Percentiles rank a stretch among this genome's conserved stretches.
Evolutionary conservation across 1,140 invertebrate genomes (phyloP).

Genomic region (Pararge aegeria): DNA sequence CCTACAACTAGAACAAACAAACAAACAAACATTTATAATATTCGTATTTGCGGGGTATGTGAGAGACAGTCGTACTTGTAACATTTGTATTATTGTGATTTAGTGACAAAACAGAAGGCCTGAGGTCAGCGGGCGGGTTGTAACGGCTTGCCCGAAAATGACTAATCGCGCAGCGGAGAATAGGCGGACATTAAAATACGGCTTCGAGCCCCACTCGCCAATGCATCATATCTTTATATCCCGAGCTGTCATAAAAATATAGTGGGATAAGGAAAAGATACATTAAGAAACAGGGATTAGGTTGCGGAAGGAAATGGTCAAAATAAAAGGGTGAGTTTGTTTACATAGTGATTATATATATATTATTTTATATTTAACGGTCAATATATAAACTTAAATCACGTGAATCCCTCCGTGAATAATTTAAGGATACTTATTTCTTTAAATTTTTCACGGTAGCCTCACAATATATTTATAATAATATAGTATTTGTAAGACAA

Average conservation of each 20-base stretch:
- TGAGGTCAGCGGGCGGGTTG: not conserved
- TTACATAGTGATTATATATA: not conserved
- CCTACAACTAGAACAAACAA: too few species aligned
- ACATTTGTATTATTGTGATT: not conserved
- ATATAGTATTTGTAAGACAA: too few species aligned
- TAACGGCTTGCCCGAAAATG: not conserved
- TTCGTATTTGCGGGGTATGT: too few species aligned
- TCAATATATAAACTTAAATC: too few species aligned
- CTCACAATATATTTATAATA: too few species aligned
- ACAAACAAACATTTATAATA: too few species aligned
- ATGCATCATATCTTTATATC: constrained; percentile 6
- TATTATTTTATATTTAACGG: not conserved
- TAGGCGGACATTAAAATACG: constrained; percentile 3
- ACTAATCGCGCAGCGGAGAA: constrained; percentile 1
- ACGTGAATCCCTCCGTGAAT: too few species aligned
- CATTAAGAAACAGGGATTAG: not conserved
- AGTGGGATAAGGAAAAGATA: constrained; percentile 2
- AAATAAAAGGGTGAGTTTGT: not conserved
- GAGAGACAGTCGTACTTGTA: not conserved
- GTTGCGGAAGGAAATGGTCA: not conserved
- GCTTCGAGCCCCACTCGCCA: not conserved
- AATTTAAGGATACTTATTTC: too few species aligned
- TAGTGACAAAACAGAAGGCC: constrained; percentile 1
- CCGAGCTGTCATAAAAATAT: constrained; percentile 1
- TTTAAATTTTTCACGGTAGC: too few species aligned